Base-by-base conservation (phyloP, 2,113 vertebrate genomes). In the Periophthalmus modestus region DNA sequence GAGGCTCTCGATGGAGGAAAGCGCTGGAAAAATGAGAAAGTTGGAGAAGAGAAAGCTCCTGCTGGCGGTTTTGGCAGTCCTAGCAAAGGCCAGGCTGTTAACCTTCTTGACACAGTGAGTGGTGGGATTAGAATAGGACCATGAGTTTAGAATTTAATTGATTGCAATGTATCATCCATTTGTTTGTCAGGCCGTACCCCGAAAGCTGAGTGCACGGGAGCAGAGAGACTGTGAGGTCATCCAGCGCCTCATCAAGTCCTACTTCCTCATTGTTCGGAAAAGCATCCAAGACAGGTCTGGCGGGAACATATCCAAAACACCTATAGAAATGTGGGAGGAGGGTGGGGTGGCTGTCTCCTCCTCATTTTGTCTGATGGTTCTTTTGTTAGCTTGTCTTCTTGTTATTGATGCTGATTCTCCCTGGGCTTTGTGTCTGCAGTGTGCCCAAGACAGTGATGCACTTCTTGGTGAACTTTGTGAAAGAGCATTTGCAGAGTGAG, bases 391-490 rank as follows among this genome's bases (percentile, higher is more conserved):
- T 10, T 50, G 67, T 23, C 52, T 46, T 73, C 59, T 62, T 34
- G 63, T 71, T 34, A 71, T 50, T 46, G 23, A 68, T 66, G 33
- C 28, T 47, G 36, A 66, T 16, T 43, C n/a, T 67, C 68, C 66
- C 12, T 11, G 65, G 50, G 58, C 24, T 81, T 58, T 81, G 66
- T 82, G 69, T 85, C 50, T 46, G 0, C 84, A 95, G 95, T 46
- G 95, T 95, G n/a, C 94, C 95, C 59, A 95, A 95, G 90, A 93
- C 94, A 0, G 94, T 95, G 84, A 95, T 95, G 94, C 93, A 95
- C 83, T 95, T 95, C 82, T 89, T 95, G 83, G 95, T 95, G 82
- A 95, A 95, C 86, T 88, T 88, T 70, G 94, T 95, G 80, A 95
- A 95, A 81, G 94, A 95, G 81, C 92, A 93, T 71, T 85, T 95